Base-by-base conservation (phyloP, 2,113 vertebrate species). In the Elgaria multicarinata region DNA sequence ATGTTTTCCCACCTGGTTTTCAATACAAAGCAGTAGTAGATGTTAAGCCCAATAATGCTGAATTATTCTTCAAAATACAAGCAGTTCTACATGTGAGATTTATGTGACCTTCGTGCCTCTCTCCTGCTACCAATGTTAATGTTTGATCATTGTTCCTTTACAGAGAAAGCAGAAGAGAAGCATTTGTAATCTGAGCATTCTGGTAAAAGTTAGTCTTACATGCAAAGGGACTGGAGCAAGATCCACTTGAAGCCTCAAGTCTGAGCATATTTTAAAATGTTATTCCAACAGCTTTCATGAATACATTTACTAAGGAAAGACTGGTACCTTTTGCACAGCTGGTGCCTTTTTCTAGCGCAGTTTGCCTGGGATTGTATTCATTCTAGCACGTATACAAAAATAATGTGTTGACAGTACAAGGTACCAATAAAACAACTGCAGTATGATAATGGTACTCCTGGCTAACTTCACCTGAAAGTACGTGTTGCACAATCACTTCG, bases 271-370 rank as follows among this genome's bases (percentile, higher is more conserved):
- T 28, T 58, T 26, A 89, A 50, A 46, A 72, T 5, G 26, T 92
- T 87, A 6, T 28, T 10, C 72, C 0, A 79, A 78, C 53, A 86
- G 6, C 0, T 91, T 69, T 66, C 39, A 79, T 74, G 71, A 1
- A 86, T 66, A 36, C 0, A 20, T 67, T 92, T 24, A 69, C 36
- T 87, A 62, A 66, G 0, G 58, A 20, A 2, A 4, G 46, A 10
- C 53, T 3, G 24, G 50, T 86, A 62, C 71, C 62, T 79, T 77
- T 26, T 90, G 10, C 24, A 80, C 6, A 93, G 16, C 8, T 91
- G 39, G 62, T 7, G 91, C 87, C 75, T 92, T 93, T 90, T 89
- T 7, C 46, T 87, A 87, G 2, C n/a, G 67, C 1, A 86, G 2
- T 5, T 91, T 28, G 50, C 7, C 77, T 89, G 36, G 10, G 8